A percentile compares a stretch with the other conserved stretches of the same genome.
These are phyloP conservation scores for Macquaria ambigua DNA, from an alignment of 2,113 vertebrate species.

Conservation along the genomic window DNA sequence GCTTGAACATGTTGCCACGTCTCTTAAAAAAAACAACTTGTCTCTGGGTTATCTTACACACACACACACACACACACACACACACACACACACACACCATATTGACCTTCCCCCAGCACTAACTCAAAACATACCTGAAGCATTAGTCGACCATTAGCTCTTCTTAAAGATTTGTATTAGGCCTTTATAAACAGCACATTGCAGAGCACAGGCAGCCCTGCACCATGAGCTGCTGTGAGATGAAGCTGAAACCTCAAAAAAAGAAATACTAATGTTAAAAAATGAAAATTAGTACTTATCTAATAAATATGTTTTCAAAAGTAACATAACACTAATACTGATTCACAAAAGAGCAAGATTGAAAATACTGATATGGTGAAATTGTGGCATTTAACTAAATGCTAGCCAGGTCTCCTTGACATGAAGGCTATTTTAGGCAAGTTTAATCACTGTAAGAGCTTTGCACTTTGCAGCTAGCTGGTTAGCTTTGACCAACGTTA, in stretches of 20 bases:
- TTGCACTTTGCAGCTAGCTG: too few relatives aligned
- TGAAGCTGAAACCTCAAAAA: not conserved
- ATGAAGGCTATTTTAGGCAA: too few relatives aligned
- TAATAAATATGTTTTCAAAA: too few relatives aligned
- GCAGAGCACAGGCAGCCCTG: not conserved
- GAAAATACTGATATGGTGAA: too few relatives aligned
- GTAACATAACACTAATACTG: too few relatives aligned
- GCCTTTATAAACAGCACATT: constrained; percentile 19
- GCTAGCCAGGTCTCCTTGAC: too few relatives aligned
- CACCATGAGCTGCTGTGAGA: not conserved
- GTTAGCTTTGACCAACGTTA: not conserved
- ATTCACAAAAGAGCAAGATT: too few relatives aligned
- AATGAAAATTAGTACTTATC: too few relatives aligned
- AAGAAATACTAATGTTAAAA: not conserved
- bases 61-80: too few relatives aligned
- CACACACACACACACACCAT: constrained; percentile 20
- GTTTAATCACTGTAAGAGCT: too few relatives aligned
- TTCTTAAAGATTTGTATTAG: constrained; percentile 25
- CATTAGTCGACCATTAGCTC: constrained; percentile 39
- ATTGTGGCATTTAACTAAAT: too few relatives aligned
- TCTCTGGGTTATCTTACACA: constrained; percentile 10
- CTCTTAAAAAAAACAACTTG: not conserved
- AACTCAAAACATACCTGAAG: constrained; percentile 56
- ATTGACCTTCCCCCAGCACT: not conserved
- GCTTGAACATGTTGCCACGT: not conserved